These are phyloP conservation scores for Erebia ligea DNA, from an alignment of 2,888 invertebrate species.

Conservation along the genomic window DNA sequence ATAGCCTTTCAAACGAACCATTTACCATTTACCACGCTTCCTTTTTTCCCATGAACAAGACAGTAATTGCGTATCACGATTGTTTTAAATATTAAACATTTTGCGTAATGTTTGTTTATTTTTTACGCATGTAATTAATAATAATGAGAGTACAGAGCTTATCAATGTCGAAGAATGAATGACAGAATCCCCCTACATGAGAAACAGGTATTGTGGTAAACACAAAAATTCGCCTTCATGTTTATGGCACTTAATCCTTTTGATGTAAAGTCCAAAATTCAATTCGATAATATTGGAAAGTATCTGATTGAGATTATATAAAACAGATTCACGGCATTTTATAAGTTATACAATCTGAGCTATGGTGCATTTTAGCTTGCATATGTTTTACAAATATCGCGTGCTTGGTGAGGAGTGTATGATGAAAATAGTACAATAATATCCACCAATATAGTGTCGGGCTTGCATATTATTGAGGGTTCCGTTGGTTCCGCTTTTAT, in stretches of 20 bases:
- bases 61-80: conserved; percentile 26
- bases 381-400: conserved; percentile 5
- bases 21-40: conserved; percentile 21
- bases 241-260: background rate
- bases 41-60: conserved; percentile 21
- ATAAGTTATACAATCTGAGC: background rate
- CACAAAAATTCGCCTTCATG: background rate
- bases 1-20: conserved; percentile 14
- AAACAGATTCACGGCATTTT: background rate
- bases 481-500: conserved; percentile 6
- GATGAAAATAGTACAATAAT: conserved; percentile 13
- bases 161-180: conserved; percentile 23
- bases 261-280: conserved; percentile 9
- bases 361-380: conserved; percentile 4
- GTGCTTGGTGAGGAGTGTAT: conserved; percentile 15
- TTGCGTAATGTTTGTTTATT: conserved; percentile 19
- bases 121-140: conserved; percentile 15
- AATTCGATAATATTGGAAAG: background rate
- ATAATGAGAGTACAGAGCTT: conserved; percentile 18
- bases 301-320: conserved; percentile 4
- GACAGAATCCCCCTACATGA: conserved; percentile 6
- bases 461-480: background rate
- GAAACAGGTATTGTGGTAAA: background rate
- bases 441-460: background rate
- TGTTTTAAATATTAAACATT: conserved; percentile 31